Conservation (phyloP, 1,140 invertebrate species). For the Pseudobourletiella spinata region DNA sequence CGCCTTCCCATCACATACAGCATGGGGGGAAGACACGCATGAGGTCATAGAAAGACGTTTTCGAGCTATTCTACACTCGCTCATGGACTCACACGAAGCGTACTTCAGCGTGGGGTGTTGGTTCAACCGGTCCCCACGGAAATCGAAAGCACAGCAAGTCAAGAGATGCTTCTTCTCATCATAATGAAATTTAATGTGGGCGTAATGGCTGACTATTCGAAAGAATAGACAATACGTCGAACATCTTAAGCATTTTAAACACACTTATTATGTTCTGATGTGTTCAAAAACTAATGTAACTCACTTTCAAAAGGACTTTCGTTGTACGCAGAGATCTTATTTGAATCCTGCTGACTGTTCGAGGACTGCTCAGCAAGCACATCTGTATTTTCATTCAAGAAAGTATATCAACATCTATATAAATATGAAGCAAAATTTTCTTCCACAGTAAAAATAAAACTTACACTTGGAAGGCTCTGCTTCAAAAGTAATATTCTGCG, state of each 20-base stretch:
- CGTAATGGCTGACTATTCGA: not conserved
- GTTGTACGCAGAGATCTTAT: not conserved
- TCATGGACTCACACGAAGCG: not conserved
- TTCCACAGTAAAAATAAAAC: not conserved
- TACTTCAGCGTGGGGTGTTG: not conserved
- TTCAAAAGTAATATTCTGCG: not conserved
- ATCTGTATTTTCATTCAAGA: too few species aligned
- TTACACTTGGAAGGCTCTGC: not conserved
- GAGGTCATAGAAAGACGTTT: not conserved
- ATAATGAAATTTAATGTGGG: not conserved
- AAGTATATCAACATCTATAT: too few species aligned
- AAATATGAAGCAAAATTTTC: not conserved
- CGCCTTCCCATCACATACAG: not conserved
- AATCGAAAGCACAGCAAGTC: not conserved
- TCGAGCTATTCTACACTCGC: not conserved
- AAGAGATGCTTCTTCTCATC: not conserved
- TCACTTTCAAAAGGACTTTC: not conserved
- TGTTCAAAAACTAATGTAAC: not conserved
- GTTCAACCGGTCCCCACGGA: not conserved
- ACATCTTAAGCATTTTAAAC: too few species aligned
- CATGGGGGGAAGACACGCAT: not conserved
- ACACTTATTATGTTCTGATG: not conserved
- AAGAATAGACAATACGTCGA: too few species aligned
- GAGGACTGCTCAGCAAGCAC: too few species aligned
- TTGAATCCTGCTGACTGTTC: too few species aligned